Base-by-base conservation (phyloP, 1,140 invertebrate species). In the Cheumatopsyche charites region DNA sequence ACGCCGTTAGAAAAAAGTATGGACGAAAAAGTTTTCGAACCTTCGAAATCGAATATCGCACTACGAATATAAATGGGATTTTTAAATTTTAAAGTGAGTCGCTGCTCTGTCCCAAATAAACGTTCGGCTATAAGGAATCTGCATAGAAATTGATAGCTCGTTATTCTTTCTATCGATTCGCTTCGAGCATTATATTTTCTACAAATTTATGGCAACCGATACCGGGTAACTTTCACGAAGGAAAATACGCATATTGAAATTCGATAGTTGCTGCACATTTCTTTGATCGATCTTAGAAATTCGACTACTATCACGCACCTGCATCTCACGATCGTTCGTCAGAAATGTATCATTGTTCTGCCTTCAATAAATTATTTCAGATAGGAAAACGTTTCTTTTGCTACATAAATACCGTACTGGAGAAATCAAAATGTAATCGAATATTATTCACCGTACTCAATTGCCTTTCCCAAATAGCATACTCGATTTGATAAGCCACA, bases 261-360 rank as follows among this genome's bases (percentile, higher is more conserved):
- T 63, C 62, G 62, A 63, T 45, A 63, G 62, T 63, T 63, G 29
- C 62, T n/a, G 2, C 62, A 63, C 36, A 63, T 63, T 63, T 42
- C 9, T 58, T 23, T 6, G 11, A 58, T 58, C 13, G 55, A 25
- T 23, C 55, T 58, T 58, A 25, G 21, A 58, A 25, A 58, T 25
- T 25, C 21, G 5, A 58, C 55, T 1, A 55, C 49, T 58, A 58
- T 25, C 23, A 17, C 15, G 47, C 47, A 52, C 47, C 47, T 52
- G 47, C 47, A 52, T 52, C 47, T 52, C 13, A 17, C 9, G 19
- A 17, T 36, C 9, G 1, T 52, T 9, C 47, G 9, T 52, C 47
- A 52, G 19, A 52, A 52, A 19, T 52, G 47, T 52, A 52, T 52
- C 47, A 17, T 19, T 52, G 19, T 11, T 17, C 47, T 52, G 45